Conservation (phyloP, 1,140 invertebrate genomes). For the Magallana gigas region DNA sequence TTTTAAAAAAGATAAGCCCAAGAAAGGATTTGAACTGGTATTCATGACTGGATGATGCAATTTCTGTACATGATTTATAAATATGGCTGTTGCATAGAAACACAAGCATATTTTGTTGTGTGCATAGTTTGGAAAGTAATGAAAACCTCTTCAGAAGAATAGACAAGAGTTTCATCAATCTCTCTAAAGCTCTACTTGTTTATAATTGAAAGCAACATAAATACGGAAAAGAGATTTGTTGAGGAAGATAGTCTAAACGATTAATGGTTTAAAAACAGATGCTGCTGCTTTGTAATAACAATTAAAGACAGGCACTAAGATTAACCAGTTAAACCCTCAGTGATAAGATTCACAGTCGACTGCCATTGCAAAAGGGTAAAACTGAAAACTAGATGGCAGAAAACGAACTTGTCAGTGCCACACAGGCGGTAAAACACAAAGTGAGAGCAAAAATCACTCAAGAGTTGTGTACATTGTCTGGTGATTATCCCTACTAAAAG, state of each 20-base stretch:
- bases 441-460: neutral
- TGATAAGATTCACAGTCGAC: conserved; percentile 22
- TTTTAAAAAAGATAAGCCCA: too few relatives aligned
- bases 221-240: neutral
- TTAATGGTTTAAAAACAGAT: conserved; percentile 25
- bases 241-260: neutral
- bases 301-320: neutral
- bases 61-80: too few relatives aligned
- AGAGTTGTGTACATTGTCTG: neutral
- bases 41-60: too few relatives aligned
- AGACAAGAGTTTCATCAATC: neutral
- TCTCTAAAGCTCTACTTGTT: neutral
- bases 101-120: too few relatives aligned
- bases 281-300: conserved; percentile 14
- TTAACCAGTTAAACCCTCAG: neutral
- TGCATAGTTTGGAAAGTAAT: too few relatives aligned
- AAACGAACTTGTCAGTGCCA: conserved; percentile 10
- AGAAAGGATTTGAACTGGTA: too few relatives aligned
- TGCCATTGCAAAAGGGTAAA: neutral
- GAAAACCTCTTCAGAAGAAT: neutral
- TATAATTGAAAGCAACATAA: neutral
- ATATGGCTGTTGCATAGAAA: too few relatives aligned
- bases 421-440: neutral
- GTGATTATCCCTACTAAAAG: conserved; percentile 17
- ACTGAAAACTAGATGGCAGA: neutral